These are phyloP conservation scores for Trisateles emortualis DNA, from an alignment of 2,888 invertebrate genomes.

Conservation along the genomic window DNA sequence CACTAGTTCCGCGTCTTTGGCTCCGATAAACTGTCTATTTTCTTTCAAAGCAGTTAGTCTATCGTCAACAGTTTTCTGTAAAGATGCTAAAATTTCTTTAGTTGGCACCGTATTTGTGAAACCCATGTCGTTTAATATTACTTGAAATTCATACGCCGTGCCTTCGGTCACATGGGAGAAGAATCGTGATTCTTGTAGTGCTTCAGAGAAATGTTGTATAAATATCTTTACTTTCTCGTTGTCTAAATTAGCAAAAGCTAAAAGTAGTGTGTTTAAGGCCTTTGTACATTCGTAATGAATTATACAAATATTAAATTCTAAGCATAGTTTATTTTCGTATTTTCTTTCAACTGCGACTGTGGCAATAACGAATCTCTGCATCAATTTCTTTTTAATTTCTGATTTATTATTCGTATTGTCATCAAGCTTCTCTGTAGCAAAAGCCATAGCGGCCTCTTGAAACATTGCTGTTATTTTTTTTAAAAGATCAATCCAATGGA, in stretches of 20 bases:
- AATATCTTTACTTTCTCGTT: constrained; percentile 54
- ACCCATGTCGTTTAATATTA: constrained; percentile 69
- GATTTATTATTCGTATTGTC: constrained; percentile 36
- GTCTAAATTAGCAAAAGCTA: constrained; percentile 45
- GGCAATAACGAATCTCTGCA: constrained; percentile 57
- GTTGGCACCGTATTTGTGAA: constrained; percentile 59
- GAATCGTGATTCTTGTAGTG: constrained; percentile 52
- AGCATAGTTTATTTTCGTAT: constrained; percentile 62
- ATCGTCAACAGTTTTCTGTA: constrained; percentile 56
- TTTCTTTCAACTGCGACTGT: constrained; percentile 60
- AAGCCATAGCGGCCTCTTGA: constrained; percentile 55
- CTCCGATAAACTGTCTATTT: constrained; percentile 36
- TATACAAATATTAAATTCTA: constrained; percentile 58
- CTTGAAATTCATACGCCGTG: constrained; percentile 62
- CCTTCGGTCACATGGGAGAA: constrained; percentile 55
- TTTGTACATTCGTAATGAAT: constrained; percentile 58
- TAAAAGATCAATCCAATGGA: constrained; percentile 61
- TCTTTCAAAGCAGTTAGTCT: constrained; percentile 49
- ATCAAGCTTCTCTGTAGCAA: constrained; percentile 50
- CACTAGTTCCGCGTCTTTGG: constrained; percentile 61
- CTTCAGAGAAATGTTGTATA: constrained; percentile 34
- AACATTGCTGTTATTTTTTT: constrained; percentile 68
- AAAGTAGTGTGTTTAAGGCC: constrained; percentile 55
- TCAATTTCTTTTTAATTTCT: constrained; percentile 51
- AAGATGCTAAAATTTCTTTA: constrained; percentile 56